Evolutionary conservation across 1,140 invertebrate genomes (phyloP).

Genomic region (Megalopta genalis): DNA sequence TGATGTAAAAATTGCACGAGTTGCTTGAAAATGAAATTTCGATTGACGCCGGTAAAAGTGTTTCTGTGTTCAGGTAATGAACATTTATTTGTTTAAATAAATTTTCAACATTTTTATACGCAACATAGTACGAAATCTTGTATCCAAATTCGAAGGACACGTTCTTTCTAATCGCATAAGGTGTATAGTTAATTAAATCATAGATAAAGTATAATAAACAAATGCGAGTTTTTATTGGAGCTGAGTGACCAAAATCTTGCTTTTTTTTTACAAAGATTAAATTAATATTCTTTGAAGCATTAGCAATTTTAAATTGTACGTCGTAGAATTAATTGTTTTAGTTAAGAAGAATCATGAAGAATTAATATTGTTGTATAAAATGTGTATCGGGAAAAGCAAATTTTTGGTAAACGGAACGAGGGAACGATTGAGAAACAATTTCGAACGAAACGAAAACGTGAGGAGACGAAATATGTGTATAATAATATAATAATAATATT

Average conservation of each 20-base stretch:
- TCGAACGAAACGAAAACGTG: background rate
- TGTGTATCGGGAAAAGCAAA: background rate
- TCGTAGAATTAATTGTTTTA: too few relatives aligned
- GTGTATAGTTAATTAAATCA: background rate
- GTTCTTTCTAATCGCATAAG: background rate
- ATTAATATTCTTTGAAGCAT: background rate
- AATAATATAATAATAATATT: conserved; percentile 3
- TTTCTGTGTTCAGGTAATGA: too few relatives aligned
- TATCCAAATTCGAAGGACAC: background rate
- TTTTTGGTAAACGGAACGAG: conserved; percentile 7
- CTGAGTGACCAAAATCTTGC: background rate
- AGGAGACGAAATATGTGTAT: background rate
- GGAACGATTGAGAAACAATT: conserved; percentile 10
- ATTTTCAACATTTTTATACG: conserved; percentile 8
- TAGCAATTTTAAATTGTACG: background rate
- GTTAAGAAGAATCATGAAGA: too few relatives aligned
- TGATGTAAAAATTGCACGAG: background rate
- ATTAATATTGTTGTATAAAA: too few relatives aligned
- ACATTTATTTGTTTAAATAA: background rate
- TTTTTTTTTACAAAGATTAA: background rate
- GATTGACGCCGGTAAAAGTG: too few relatives aligned
- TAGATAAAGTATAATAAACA: background rate
- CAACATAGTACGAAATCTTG: background rate
- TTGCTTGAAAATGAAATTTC: background rate
- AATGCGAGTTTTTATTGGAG: background rate